A percentile compares a stretch with the other conserved stretches of the same genome.
Conservation (phyloP, 1,140 invertebrate species). For the Drosophila serrata region DNA sequence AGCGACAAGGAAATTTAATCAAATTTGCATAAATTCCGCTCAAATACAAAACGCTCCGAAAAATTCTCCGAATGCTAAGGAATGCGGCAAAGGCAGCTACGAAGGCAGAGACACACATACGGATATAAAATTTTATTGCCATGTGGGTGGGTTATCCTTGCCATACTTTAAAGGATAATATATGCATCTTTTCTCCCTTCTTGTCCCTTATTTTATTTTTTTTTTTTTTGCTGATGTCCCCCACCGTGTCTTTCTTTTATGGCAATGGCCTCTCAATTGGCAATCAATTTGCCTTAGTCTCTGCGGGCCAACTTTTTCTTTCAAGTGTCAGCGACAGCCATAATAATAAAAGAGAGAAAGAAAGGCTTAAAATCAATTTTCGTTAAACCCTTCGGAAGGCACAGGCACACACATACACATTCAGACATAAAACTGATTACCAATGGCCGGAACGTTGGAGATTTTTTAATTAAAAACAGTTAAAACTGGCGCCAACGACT, state of each 20-base stretch:
- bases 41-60: constrained; percentile 68
- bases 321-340: constrained; percentile 69
- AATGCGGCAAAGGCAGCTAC: constrained; percentile 37
- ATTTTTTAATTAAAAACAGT: constrained; percentile 80
- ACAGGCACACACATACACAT: constrained; percentile 9
- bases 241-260: constrained; percentile 36
- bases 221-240: background rate
- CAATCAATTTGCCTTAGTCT: constrained; percentile 75
- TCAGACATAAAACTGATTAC: constrained; percentile 53
- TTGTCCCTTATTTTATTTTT: constrained; percentile 1
- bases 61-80: constrained; percentile 64
- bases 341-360: constrained; percentile 50
- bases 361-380: constrained; percentile 68
- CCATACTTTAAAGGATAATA: constrained; percentile 71
- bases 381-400: constrained; percentile 44
- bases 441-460: constrained; percentile 46
- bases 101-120: constrained; percentile 15
- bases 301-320: constrained; percentile 56
- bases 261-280: constrained; percentile 66
- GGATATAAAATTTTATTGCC: constrained; percentile 53
- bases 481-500: constrained; percentile 64
- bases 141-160: constrained; percentile 55
- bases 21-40: constrained; percentile 80
- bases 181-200: constrained; percentile 49
- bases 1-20: constrained; percentile 58